Base-by-base conservation (phyloP, 2,113 vertebrate species). In the Oryzias javanicus region DNA sequence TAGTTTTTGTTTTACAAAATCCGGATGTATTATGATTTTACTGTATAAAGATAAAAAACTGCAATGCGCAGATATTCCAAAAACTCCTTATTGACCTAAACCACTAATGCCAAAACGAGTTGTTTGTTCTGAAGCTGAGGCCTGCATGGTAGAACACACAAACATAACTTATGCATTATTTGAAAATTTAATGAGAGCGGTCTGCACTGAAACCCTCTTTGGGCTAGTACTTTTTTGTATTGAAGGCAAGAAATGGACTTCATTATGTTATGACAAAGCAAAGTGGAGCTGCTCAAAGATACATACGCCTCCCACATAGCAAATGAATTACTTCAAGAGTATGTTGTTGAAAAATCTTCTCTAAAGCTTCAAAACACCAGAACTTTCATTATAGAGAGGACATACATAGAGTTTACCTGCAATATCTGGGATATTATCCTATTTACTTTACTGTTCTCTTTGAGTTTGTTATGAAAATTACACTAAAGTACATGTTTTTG, bases 211-310 rank as follows among this genome's bases (percentile, higher is more conserved):
- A 73, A 55, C 25, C 12, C 14, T 57, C 25, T 27, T 52, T 35
- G 47, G 40, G 27, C 49, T 44, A 44, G 41, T 16, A 29, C 19
- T 48, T 55, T 35, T 64, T 51, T 42, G 13, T 56, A 46, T 42
- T 44, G 44, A 48, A 57, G 51, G 16, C 13, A 7, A 50, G 35
- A 12, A 53, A 48, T 4, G 20, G 49, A 48, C 27, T 59, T 70
- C 50, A 69, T 72, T 63, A 64, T 13, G 49, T 25, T 4, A 17
- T 25, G 47, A 64, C 61, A 69, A 67, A 78, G 62, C 55, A 55
- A 59, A 78, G 60, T 57, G 15, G 46, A 60, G 58, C 69, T 57
- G 50, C 50, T 62, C 55, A 59, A 63, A 52, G 49, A 67, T 7
- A 19, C 45, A 14, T 15, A 24, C 40, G 20, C 25, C 20, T 53